A percentile compares a stretch with the other conserved stretches of the same genome.
Conservation (phyloP, 23 tunicate genomes). For the Oikopleura albicans region DNA sequence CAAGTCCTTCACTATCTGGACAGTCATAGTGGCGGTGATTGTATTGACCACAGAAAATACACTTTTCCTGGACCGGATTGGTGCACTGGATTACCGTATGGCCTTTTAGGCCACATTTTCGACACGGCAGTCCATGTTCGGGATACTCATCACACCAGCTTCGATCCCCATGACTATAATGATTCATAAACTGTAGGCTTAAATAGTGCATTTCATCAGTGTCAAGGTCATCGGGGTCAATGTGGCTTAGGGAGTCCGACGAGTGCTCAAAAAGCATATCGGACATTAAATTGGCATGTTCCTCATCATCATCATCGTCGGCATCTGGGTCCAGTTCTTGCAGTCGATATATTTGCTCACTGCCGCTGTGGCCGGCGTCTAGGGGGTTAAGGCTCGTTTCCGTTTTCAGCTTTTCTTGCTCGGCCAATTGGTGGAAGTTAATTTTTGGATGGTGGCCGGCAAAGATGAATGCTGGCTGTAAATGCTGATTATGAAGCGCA, state of each 20-base stretch:
- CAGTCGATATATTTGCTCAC: too few species aligned
- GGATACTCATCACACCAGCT: background rate
- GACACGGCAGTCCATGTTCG: background rate
- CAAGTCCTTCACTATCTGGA: background rate
- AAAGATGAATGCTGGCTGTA: background rate
- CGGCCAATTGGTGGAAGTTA: background rate
- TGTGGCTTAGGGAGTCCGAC: background rate
- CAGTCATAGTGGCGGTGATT: background rate
- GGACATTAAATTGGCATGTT: too few species aligned
- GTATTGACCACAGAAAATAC: background rate
- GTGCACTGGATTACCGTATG: background rate
- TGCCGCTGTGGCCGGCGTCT: background rate
- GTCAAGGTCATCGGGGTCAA: background rate
- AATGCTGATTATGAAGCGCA: background rate
- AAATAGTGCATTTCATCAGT: background rate
- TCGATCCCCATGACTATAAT: background rate
- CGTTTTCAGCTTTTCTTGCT: background rate
- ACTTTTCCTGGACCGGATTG: background rate
- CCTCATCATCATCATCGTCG: background rate
- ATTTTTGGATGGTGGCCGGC: background rate
- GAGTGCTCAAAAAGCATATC: background rate
- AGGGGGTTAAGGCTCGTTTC: background rate
- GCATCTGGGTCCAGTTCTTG: too few species aligned
- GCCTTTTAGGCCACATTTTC: conserved; percentile 8
- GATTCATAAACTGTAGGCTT: background rate